Percentiles rank a stretch among this genome's conserved stretches.
phyloP scores from a whole-genome alignment of 2,888 invertebrate species.

The Pammene aurita region DNA sequence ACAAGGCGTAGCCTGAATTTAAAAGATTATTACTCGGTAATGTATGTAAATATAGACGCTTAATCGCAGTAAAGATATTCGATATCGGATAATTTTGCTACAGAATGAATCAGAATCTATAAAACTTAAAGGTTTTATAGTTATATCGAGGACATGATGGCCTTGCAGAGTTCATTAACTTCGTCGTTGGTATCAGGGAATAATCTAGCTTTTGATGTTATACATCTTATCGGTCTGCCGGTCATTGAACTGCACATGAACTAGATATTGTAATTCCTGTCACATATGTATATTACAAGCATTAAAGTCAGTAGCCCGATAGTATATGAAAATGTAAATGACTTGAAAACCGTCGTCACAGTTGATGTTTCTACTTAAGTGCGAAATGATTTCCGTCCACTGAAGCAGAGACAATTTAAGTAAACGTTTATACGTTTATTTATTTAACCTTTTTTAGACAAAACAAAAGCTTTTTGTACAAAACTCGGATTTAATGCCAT shows the following conservation, averaged over 20 bases:
- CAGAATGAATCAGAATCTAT: slow-evolving; percentile 73
- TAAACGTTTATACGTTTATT: not conserved
- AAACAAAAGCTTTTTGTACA: too few species aligned
- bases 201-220: slow-evolving; percentile 73
- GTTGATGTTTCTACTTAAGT: slow-evolving; percentile 21
- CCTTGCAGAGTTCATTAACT: slow-evolving; percentile 80
- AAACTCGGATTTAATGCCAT: too few species aligned
- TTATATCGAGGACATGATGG: slow-evolving; percentile 72
- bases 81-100: slow-evolving; percentile 73
- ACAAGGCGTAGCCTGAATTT: slow-evolving; percentile 53
- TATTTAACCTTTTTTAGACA: not conserved
- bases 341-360: slow-evolving; percentile 7
- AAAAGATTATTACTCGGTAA: slow-evolving; percentile 54
- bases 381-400: slow-evolving; percentile 14
- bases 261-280: slow-evolving; percentile 37
- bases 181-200: slow-evolving; percentile 68
- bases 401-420: slow-evolving; percentile 23
- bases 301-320: slow-evolving; percentile 8
- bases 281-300: slow-evolving; percentile 12
- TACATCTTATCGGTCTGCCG: slow-evolving; percentile 53
- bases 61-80: slow-evolving; percentile 74
- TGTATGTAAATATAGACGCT: slow-evolving; percentile 58
- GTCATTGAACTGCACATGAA: slow-evolving; percentile 33
- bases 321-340: slow-evolving; percentile 18
- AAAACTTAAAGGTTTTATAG: slow-evolving; percentile 80